Percentiles rank a stretch among this genome's conserved stretches.
Evolutionary conservation across 2,113 vertebrate species (phyloP).

Genomic region (Triplophysa rosa): DNA sequence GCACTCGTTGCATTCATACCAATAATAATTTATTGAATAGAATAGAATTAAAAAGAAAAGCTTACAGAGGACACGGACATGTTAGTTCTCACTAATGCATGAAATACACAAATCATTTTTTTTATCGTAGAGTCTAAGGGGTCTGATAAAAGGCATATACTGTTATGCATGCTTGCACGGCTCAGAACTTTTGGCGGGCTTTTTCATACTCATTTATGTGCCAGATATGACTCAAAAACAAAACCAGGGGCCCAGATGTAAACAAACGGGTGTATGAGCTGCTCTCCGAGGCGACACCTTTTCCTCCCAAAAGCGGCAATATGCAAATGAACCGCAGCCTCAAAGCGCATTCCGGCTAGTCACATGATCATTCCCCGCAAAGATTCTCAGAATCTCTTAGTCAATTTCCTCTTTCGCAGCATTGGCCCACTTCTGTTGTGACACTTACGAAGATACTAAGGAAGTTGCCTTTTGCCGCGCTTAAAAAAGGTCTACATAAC

Average conservation of each 20-base stretch:
- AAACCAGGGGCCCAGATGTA: constrained; percentile 53
- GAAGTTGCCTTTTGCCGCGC: constrained; percentile 11
- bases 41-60: not conserved
- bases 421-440: constrained; percentile 48
- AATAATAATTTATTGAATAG: not conserved
- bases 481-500: constrained; percentile 25
- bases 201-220: not conserved
- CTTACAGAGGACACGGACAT: too few relatives aligned
- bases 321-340: constrained; percentile 61
- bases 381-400: constrained; percentile 63
- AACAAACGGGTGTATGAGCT: constrained; percentile 51
- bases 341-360: constrained; percentile 59
- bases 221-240: constrained; percentile 34
- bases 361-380: constrained; percentile 58
- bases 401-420: constrained; percentile 64
- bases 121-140: not conserved
- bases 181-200: constrained; percentile 53
- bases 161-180: constrained; percentile 4
- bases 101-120: not conserved
- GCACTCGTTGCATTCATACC: not conserved
- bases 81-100: not conserved
- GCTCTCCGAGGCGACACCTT: constrained; percentile 20
- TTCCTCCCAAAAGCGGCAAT: constrained; percentile 39
- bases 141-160: not conserved
- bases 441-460: constrained; percentile 41